These are phyloP conservation scores for Ischnura elegans DNA, from an alignment of 2,888 invertebrate genomes.

Conservation along the genomic window DNA sequence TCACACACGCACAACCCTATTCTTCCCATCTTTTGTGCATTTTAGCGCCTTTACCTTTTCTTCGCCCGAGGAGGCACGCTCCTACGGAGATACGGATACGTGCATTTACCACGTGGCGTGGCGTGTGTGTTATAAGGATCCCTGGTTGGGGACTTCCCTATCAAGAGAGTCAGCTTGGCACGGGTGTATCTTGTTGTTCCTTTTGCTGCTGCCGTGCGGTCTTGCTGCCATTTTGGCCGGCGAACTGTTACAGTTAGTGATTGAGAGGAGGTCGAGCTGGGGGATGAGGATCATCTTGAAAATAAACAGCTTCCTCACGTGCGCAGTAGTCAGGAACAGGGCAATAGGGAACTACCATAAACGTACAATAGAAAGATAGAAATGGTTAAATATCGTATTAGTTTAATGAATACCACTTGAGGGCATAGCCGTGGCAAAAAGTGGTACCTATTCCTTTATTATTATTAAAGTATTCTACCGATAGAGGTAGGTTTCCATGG, in stretches of 20 bases:
- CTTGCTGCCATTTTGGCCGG: neutral
- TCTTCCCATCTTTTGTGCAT: neutral
- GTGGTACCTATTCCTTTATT: too few species aligned
- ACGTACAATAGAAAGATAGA: too few species aligned
- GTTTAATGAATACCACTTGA: too few species aligned
- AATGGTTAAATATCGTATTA: too few species aligned
- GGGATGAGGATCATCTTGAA: too few species aligned
- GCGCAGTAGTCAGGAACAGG: neutral
- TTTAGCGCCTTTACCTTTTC: slow-evolving; percentile 1
- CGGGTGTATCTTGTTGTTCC: neutral
- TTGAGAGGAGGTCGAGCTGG: neutral
- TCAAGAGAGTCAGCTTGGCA: neutral
- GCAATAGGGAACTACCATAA: too few species aligned
- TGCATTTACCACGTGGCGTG: neutral
- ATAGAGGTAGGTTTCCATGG: too few species aligned
- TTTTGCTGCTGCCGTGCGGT: neutral
- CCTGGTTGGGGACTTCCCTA: too few species aligned
- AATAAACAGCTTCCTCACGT: neutral
- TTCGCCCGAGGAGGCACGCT: neutral
- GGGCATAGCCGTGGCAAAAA: too few species aligned
- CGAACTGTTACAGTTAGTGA: neutral
- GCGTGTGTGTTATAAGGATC: neutral
- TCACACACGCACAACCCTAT: neutral
- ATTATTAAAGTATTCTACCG: too few species aligned
- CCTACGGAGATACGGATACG: neutral